phyloP scores from a whole-genome alignment of 2,888 invertebrate species.

The Cylindroiulus punctatus region DNA sequence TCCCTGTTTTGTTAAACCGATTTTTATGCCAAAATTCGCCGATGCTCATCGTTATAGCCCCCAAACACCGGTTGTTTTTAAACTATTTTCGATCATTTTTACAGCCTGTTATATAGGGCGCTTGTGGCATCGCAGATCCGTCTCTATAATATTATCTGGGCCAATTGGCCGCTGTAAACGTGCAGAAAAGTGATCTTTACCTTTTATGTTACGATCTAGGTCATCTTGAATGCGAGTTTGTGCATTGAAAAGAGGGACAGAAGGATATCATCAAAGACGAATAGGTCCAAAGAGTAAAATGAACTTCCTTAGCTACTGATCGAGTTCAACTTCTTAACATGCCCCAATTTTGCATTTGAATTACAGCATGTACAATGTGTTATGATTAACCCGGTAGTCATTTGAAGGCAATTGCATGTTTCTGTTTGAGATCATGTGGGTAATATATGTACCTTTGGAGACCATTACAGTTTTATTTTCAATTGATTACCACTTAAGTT shows the following conservation, averaged over 20 bases:
- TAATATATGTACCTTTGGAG: no score
- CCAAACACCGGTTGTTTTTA: neutral
- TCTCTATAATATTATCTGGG: neutral
- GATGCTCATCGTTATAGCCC: neutral
- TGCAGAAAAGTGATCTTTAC: neutral
- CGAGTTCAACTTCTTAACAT: no score
- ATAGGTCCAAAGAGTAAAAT: neutral
- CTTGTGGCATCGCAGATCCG: neutral
- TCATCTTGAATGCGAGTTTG: neutral
- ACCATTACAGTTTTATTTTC: no score
- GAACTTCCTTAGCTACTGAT: neutral
- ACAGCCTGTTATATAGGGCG: neutral
- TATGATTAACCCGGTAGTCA: no score
- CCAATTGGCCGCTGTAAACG: neutral
- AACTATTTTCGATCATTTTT: constrained; percentile 33
- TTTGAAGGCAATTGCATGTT: no score
- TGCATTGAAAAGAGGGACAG: neutral
- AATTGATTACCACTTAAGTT: no score
- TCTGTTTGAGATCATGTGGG: no score
- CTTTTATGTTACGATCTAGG: neutral
- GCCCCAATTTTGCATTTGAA: no score
- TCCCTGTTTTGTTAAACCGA: constrained; percentile 1
- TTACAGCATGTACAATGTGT: no score
- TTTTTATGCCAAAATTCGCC: neutral
- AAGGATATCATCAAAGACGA: neutral